Base-by-base conservation (phyloP, 2,797 vertebrate genomes). In the Melanotaenia trifasciata region DNA sequence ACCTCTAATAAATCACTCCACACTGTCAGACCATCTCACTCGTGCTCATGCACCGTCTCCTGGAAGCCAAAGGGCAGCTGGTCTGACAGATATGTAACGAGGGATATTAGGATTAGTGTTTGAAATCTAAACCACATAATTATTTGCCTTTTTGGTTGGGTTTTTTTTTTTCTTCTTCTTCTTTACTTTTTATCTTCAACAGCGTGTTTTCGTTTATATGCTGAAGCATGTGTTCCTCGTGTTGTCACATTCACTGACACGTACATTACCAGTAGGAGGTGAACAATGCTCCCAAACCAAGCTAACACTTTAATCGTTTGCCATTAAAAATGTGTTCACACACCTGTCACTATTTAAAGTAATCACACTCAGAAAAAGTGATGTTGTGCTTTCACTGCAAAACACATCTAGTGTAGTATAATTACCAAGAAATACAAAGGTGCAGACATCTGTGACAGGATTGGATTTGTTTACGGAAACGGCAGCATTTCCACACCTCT, bases 1-100 rank as follows among this genome's bases (percentile, higher is more conserved):
- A 89, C 81, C 81, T 83, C 84, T 72, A 79, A 92, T 92, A 91
- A 87, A 92, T 92, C 87, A 89, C 71, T 81, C 74, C 43, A 59
- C 67, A 30, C 63, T 79, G 85, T 88, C 85, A 81, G 80, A 66
- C 43, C n/a, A 35, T 57, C 73, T 67, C 67, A 16, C 72, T 78
- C 71, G 26, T 28, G 76, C 83, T 80, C 87, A 81, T 70, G 64
- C 67, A 54, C 30, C 60, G 12, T 75, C 66, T 82, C 78, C 74
- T 53, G 50, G 56, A 80, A 82, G 76, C 72, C 76, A 84, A 85
- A 87, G 84, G 79, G 58, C 78, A 71, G 63, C 40, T 8, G 11
- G 33, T 67, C 76, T 83, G 89, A 90, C 1, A 45, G 81, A 87
- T 72, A 40, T 58, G 70, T 71, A 50, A 47, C 38, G 76, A 70